Evolutionary conservation across 2,797 vertebrate genomes (phyloP).

Genomic region (Halcyon leucocephala): DNA sequence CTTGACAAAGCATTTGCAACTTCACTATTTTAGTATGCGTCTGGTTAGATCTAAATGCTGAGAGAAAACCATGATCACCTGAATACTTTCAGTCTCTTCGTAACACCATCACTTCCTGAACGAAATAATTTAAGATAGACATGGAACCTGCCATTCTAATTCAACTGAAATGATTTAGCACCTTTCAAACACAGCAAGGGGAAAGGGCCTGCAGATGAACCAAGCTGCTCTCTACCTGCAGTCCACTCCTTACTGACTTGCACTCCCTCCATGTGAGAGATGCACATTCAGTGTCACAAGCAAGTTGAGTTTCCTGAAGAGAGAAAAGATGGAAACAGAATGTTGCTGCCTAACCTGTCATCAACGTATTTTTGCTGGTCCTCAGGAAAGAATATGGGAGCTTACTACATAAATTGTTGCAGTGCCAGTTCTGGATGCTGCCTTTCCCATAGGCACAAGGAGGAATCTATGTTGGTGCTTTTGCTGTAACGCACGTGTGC

Average conservation of each 20-base stretch:
- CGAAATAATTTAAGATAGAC: background rate
- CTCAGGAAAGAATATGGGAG: background rate
- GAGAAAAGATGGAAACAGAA: background rate
- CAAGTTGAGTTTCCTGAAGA: background rate
- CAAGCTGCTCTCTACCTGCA: background rate
- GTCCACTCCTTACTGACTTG: background rate
- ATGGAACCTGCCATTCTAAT: background rate
- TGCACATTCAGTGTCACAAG: background rate
- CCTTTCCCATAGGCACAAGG: background rate
- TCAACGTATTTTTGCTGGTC: background rate
- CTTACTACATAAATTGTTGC: background rate
- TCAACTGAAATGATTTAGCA: background rate
- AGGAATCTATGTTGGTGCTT: background rate
- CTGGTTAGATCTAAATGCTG: background rate
- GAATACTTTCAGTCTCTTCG: background rate
- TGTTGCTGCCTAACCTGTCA: background rate
- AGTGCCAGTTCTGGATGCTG: background rate
- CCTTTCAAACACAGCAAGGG: accelerated
- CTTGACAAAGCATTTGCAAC: background rate
- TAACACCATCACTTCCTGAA: background rate
- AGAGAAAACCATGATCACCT: background rate
- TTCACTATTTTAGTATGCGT: background rate
- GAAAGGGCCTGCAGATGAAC: background rate
- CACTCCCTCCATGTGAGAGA: background rate
- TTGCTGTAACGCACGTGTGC: background rate